Conservation (phyloP, 1,140 invertebrate genomes). For the Drosophila eugracilis region DNA sequence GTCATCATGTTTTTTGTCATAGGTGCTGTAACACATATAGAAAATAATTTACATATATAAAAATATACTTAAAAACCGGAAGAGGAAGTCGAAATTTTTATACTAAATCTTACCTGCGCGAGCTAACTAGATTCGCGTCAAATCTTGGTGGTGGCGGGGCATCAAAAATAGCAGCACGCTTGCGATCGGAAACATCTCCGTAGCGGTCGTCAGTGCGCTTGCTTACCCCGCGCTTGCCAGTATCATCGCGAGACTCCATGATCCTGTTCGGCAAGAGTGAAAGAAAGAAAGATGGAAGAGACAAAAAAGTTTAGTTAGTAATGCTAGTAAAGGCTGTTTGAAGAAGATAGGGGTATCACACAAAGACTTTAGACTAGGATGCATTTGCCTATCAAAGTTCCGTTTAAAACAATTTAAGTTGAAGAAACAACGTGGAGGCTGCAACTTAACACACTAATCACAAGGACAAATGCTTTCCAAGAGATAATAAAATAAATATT, state of each 20-base stretch:
- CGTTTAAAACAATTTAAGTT: conserved; percentile 52
- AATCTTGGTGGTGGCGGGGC: conserved; percentile 84
- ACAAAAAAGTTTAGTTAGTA: conserved; percentile 41
- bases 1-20: conserved; percentile 82
- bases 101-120: conserved; percentile 71
- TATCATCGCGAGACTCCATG: conserved; percentile 84
- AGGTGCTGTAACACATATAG: no score
- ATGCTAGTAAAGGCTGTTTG: not conserved
- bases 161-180: conserved; percentile 85
- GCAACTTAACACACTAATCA: conserved; percentile 68
- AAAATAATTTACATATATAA: no score
- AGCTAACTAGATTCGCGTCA: conserved; percentile 73
- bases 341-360: conserved; percentile 7
- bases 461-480: conserved; percentile 61
- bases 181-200: conserved; percentile 82
- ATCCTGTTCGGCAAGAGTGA: conserved; percentile 65
- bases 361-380: conserved; percentile 42
- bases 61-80: no score
- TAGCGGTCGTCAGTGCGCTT: conserved; percentile 84
- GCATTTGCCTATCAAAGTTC: conserved; percentile 49
- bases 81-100: no score
- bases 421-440: conserved; percentile 72
- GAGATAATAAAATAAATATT: conserved; percentile 44
- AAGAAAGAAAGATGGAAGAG: conserved; percentile 62
- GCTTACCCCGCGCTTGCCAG: conserved; percentile 82